phyloP scores from a whole-genome alignment of 1,140 invertebrate species.

The Drosophila watanabei region DNA sequence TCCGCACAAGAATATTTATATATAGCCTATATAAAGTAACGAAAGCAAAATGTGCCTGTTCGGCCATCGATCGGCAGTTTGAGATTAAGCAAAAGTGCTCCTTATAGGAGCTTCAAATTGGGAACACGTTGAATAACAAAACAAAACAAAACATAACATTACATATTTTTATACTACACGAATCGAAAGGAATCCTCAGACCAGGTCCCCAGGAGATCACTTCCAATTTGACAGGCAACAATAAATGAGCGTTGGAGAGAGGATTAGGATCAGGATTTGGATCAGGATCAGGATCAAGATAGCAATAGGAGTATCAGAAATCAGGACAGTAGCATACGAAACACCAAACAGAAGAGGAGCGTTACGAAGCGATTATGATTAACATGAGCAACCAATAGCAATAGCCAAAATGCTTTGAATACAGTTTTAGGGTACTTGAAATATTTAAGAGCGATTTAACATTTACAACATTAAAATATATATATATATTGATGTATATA shows the following conservation, averaged over 20 bases:
- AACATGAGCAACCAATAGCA: slow-evolving; percentile 61
- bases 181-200: slow-evolving; percentile 6
- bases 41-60: slow-evolving; percentile 29
- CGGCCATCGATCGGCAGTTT: slow-evolving; percentile 36
- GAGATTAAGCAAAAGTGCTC: slow-evolving; percentile 57
- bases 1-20: slow-evolving; percentile 31
- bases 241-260: slow-evolving; percentile 10
- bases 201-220: slow-evolving; percentile 16
- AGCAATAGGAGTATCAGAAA: slow-evolving; percentile 29
- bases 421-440: slow-evolving; percentile 42
- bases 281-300: neutral
- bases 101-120: slow-evolving; percentile 78
- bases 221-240: slow-evolving; percentile 52
- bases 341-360: slow-evolving; percentile 35
- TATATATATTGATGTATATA: slow-evolving; percentile 3
- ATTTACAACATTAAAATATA: slow-evolving; percentile 31
- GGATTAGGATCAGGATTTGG: neutral
- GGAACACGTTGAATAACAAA: slow-evolving; percentile 45
- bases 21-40: slow-evolving; percentile 23
- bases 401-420: slow-evolving; percentile 61
- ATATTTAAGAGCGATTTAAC: slow-evolving; percentile 24
- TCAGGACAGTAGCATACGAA: slow-evolving; percentile 35
- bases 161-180: slow-evolving; percentile 73
- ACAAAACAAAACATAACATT: neutral
- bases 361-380: slow-evolving; percentile 26